Conservation (phyloP, 2,797 vertebrate genomes). For the Glyptemys insculpta region DNA sequence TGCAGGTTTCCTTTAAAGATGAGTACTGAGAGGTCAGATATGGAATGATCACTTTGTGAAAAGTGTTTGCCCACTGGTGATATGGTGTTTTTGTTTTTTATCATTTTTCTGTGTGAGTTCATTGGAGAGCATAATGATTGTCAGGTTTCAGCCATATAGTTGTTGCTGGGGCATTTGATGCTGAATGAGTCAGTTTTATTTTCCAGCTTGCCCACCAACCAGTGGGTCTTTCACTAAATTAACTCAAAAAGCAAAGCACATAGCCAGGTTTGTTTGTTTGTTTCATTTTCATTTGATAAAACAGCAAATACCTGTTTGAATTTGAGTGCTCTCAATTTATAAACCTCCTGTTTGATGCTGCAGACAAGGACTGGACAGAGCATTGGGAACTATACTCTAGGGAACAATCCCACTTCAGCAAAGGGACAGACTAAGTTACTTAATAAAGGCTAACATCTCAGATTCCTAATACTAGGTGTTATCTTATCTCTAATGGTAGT, state of each 20-base stretch:
- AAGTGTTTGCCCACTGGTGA: not conserved
- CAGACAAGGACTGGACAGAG: not conserved
- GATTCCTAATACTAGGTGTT: not conserved
- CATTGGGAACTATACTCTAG: accelerated
- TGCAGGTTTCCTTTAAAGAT: not conserved
- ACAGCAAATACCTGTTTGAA: not conserved
- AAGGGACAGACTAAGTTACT: not conserved
- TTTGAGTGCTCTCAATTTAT: not conserved
- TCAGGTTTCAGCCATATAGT: not conserved
- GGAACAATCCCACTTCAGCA: not conserved
- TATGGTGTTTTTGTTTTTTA: not conserved
- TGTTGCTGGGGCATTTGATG: not conserved
- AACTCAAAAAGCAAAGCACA: accelerated
- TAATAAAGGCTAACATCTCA: not conserved
- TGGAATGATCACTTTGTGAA: not conserved
- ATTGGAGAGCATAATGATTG: not conserved
- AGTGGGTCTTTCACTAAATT: not conserved
- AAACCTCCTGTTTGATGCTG: not conserved
- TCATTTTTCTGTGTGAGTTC: not conserved
- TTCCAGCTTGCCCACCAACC: not conserved
- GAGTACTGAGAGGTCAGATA: not conserved
- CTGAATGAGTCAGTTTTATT: not conserved
- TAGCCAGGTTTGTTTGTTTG: not conserved
- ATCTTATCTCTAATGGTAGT: not conserved
- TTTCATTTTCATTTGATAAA: not conserved